Conservation (phyloP, 2,888 invertebrate genomes). For the Scaptomyza cyrtandrae region DNA sequence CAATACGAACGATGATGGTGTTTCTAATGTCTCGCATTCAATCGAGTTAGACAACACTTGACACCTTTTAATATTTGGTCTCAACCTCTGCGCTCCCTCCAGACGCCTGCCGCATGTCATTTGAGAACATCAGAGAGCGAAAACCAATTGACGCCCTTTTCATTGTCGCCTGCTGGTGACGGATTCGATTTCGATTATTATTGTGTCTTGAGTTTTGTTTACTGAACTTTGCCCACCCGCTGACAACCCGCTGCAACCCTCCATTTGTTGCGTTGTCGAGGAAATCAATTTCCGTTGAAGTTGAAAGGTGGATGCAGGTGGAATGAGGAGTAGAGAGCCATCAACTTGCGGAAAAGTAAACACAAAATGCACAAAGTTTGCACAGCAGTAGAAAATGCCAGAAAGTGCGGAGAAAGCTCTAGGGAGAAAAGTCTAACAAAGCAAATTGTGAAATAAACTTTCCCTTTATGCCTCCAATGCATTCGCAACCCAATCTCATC, state of each 20-base stretch:
- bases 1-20: constrained; percentile 25
- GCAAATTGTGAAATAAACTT: constrained; percentile 71
- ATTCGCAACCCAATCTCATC: constrained; percentile 37
- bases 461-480: constrained; percentile 56
- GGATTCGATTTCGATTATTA: constrained; percentile 74
- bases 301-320: constrained; percentile 15
- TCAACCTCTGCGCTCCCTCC: constrained; percentile 1
- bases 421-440: constrained; percentile 45
- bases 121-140: constrained; percentile 28
- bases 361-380: constrained; percentile 65
- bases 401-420: neutral
- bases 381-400: constrained; percentile 39
- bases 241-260: neutral
- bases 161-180: constrained; percentile 65
- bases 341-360: constrained; percentile 57
- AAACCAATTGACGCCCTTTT: constrained; percentile 43
- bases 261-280: constrained; percentile 22
- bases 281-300: constrained; percentile 73
- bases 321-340: constrained; percentile 2
- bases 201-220: constrained; percentile 71
- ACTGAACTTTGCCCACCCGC: constrained; percentile 41
- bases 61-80: constrained; percentile 68
- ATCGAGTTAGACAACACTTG: constrained; percentile 61
- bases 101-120: constrained; percentile 31
- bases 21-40: constrained; percentile 26